Evolutionary conservation across 2,888 invertebrate genomes (phyloP).

Genomic region (Pterostichus niger): DNA sequence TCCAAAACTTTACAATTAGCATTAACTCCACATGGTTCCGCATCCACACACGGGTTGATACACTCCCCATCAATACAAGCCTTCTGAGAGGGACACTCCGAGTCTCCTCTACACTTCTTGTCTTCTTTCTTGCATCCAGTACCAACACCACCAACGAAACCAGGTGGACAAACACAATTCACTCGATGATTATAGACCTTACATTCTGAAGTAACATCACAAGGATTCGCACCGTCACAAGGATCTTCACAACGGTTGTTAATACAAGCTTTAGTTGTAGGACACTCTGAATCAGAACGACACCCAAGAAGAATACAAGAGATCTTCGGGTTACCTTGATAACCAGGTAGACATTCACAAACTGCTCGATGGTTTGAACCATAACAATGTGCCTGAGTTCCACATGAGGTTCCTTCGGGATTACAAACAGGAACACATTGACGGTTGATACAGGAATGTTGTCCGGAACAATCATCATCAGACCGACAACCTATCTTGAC

Average conservation of each 20-base stretch:
- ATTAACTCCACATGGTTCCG: conserved; percentile 90
- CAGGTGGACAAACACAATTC: conserved; percentile 90
- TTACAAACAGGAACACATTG: conserved; percentile 91
- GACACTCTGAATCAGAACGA: conserved; percentile 89
- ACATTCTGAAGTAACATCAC: conserved; percentile 87
- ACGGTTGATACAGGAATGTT: conserved; percentile 90
- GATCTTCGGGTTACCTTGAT: conserved; percentile 88
- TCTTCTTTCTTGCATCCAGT: conserved; percentile 82
- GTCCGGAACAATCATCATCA: conserved; percentile 88
- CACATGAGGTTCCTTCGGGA: conserved; percentile 85
- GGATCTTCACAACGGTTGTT: conserved; percentile 90
- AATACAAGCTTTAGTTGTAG: conserved; percentile 88
- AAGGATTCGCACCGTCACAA: conserved; percentile 84
- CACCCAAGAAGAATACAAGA: conserved; percentile 91
- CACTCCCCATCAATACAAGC: conserved; percentile 91
- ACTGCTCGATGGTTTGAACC: conserved; percentile 89
- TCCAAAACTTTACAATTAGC: conserved; percentile 89
- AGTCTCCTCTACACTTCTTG: conserved; percentile 86
- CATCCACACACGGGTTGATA: conserved; percentile 89
- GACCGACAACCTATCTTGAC: conserved; percentile 86
- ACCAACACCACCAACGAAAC: conserved; percentile 83
- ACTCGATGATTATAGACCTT: conserved; percentile 87
- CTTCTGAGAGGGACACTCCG: conserved; percentile 89
- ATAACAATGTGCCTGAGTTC: conserved; percentile 88
- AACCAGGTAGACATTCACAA: conserved; percentile 91